Evolutionary conservation across 1,140 invertebrate species (phyloP).

Genomic region (Cotesia glomerata): DNA sequence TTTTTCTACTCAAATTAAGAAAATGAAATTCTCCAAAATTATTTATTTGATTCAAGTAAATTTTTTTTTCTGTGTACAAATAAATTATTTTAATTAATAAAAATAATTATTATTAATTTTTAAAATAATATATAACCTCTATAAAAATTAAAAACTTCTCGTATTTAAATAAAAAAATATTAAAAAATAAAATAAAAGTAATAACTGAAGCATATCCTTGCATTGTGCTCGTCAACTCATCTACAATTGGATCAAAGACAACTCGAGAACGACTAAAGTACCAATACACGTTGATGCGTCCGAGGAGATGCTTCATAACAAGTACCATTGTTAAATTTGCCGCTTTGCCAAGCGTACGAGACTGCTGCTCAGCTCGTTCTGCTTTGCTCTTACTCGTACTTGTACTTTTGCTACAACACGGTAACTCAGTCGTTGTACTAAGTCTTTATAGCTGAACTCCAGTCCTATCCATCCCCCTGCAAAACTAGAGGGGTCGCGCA

Average conservation of each 20-base stretch:
- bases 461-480: neutral
- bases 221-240: neutral
- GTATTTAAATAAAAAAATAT: neutral
- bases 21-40: too few relatives aligned
- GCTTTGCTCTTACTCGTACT: too few relatives aligned
- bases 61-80: too few relatives aligned
- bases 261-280: conserved; percentile 1
- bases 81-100: too few relatives aligned
- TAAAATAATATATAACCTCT: too few relatives aligned
- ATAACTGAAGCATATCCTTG: neutral
- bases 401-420: neutral
- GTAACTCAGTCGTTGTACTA: neutral
- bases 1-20: too few relatives aligned
- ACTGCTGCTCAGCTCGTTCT: neutral
- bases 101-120: too few relatives aligned
- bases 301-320: conserved; percentile 22
- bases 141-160: neutral
- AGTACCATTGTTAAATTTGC: conserved; percentile 46
- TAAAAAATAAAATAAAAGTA: neutral
- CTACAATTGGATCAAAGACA: conserved; percentile 23
- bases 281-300: conserved; percentile 10
- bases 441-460: too few relatives aligned
- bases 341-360: conserved; percentile 30
- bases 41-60: too few relatives aligned
- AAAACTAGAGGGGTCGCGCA: neutral